Evolutionary conservation across 2,797 vertebrate species (phyloP).

Genomic region (Onychomys torridus): DNA sequence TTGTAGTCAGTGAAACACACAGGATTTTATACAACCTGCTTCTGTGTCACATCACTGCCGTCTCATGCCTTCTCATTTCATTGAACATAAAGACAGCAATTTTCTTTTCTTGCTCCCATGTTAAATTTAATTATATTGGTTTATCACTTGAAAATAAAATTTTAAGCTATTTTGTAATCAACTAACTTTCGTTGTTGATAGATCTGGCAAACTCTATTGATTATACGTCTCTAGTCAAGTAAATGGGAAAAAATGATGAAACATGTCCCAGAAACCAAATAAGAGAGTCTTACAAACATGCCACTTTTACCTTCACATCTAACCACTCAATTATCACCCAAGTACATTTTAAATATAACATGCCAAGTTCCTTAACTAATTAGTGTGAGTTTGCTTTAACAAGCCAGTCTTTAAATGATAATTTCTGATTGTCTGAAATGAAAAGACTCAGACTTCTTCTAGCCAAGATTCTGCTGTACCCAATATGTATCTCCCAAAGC

Average conservation of each 20-base stretch:
- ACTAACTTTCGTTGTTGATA: not conserved
- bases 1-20: not conserved
- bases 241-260: not conserved
- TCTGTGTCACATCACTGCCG: not conserved
- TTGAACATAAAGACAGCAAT: not conserved
- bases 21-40: not conserved
- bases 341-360: not conserved
- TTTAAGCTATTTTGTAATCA: not conserved
- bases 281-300: not conserved
- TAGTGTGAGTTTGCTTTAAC: not conserved
- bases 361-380: not conserved
- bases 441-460: not conserved
- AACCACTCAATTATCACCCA: not conserved
- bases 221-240: not conserved
- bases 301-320: not conserved
- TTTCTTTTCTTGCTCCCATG: not conserved
- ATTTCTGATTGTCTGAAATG: not conserved
- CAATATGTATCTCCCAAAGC: not conserved
- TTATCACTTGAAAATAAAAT: constrained; percentile 36
- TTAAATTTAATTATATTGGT: not conserved
- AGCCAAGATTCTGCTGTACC: not conserved
- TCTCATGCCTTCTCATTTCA: not conserved
- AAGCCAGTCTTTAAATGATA: not conserved
- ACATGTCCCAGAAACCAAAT: not conserved
- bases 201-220: not conserved